Conservation (phyloP, 2,888 invertebrate genomes). For the Apodemia duryi region DNA sequence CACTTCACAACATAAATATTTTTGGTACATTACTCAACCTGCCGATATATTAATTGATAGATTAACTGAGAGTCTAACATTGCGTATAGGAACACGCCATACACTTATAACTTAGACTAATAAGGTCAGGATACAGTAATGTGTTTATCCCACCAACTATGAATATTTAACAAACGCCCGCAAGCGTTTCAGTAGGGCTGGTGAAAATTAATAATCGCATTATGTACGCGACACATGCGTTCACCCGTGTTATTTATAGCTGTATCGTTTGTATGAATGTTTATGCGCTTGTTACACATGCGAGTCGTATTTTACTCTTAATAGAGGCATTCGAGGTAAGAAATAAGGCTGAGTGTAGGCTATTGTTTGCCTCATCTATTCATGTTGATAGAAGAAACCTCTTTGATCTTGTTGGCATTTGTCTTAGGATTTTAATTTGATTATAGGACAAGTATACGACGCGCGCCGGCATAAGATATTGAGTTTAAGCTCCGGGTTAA, state of each 20-base stretch:
- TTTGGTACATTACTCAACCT: no score
- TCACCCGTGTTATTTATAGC: conserved; percentile 14
- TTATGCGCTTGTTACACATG: conserved; percentile 21
- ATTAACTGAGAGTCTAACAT: no score
- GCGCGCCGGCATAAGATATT: no score
- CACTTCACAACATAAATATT: no score
- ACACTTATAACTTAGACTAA: conserved; percentile 19
- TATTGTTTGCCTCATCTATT: not conserved
- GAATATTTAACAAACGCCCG: conserved; percentile 33
- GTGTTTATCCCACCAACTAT: conserved; percentile 28
- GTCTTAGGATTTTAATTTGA: no score
- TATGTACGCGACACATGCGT: conserved; percentile 21
- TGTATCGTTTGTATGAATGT: conserved; percentile 22
- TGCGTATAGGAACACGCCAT: not conserved
- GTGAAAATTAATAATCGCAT: conserved; percentile 30
- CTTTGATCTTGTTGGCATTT: no score
- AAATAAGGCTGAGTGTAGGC: not conserved
- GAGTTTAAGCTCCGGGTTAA: no score
- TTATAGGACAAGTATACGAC: no score
- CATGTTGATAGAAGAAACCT: no score
- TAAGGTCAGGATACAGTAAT: conserved; percentile 27
- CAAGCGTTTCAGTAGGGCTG: conserved; percentile 25
- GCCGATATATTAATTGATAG: no score
- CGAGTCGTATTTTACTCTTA: conserved; percentile 13
- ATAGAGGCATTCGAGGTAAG: not conserved